Evolutionary conservation across 23 tunicate species (phyloP).

Genomic region (Halocynthia aurantium): DNA sequence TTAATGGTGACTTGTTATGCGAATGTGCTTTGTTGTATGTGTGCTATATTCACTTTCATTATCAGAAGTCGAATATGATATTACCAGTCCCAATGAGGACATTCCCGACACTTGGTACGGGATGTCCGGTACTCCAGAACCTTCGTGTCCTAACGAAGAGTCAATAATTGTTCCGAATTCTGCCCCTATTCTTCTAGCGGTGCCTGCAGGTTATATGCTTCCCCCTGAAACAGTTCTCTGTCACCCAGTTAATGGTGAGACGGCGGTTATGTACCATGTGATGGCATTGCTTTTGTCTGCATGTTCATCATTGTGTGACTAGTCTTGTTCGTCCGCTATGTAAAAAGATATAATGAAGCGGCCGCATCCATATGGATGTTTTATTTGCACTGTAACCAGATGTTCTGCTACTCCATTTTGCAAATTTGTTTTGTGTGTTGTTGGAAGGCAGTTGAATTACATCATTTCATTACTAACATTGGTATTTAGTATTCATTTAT

Average conservation of each 20-base stretch:
- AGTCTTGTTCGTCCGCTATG: background rate
- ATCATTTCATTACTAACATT: background rate
- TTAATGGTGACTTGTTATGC: too few species aligned
- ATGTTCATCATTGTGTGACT: background rate
- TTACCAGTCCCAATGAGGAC: too few species aligned
- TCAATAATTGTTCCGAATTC: background rate
- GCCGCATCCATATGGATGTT: too few species aligned
- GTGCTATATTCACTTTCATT: too few species aligned
- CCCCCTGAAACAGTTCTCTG: slow-evolving; percentile 21
- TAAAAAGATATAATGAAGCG: too few species aligned
- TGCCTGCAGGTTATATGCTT: slow-evolving; percentile 13
- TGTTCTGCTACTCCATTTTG: too few species aligned
- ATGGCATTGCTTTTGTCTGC: background rate
- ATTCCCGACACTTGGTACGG: slow-evolving; percentile 11
- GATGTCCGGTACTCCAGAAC: slow-evolving; percentile 8
- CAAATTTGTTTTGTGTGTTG: too few species aligned
- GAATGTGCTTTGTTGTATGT: too few species aligned
- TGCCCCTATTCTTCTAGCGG: slow-evolving; percentile 17
- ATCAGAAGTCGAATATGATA: slow-evolving; percentile 10
- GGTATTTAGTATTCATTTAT: background rate
- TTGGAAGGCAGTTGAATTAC: too few species aligned
- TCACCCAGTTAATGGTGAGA: slow-evolving; percentile 18
- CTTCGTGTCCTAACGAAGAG: background rate
- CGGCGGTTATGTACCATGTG: background rate
- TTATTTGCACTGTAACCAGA: too few species aligned